A percentile compares a stretch with the other conserved stretches of the same genome.
Conservation (phyloP, 2,797 vertebrate genomes). For the Pterois miles region DNA sequence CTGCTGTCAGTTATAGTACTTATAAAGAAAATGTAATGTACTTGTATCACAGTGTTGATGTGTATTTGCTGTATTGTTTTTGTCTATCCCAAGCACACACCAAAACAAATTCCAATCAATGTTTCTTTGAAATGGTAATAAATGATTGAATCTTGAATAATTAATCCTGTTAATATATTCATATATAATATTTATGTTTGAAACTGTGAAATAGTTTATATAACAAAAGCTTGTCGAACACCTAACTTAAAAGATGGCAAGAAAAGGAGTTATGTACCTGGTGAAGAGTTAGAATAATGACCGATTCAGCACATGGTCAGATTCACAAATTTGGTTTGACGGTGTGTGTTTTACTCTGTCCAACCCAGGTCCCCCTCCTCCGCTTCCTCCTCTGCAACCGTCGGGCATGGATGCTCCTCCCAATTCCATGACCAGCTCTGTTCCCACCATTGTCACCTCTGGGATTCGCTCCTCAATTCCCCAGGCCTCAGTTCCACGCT, state of each 20-base stretch:
- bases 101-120: too few relatives aligned
- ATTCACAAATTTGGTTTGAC: neutral
- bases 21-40: too few relatives aligned
- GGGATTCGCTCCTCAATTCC: slow-evolving; percentile 93
- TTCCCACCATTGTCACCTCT: slow-evolving; percentile 95
- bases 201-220: neutral
- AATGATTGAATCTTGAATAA: too few relatives aligned
- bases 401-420: slow-evolving; percentile 96
- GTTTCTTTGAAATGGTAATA: too few relatives aligned
- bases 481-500: slow-evolving; percentile 88
- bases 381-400: slow-evolving; percentile 93
- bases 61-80: too few relatives aligned
- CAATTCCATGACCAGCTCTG: slow-evolving; percentile 94
- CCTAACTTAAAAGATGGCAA: neutral
- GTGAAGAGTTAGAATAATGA: neutral
- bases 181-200: neutral
- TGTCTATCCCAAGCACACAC: too few relatives aligned
- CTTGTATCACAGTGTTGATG: too few relatives aligned
- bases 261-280: neutral
- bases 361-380: slow-evolving; percentile 92
- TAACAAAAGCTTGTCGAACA: neutral
- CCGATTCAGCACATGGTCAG: neutral
- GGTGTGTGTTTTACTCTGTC: neutral
- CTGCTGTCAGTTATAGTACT: too few relatives aligned
- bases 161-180: too few relatives aligned